Base-by-base conservation (phyloP, 2,113 vertebrate species). In the Patagioenas fasciata region DNA sequence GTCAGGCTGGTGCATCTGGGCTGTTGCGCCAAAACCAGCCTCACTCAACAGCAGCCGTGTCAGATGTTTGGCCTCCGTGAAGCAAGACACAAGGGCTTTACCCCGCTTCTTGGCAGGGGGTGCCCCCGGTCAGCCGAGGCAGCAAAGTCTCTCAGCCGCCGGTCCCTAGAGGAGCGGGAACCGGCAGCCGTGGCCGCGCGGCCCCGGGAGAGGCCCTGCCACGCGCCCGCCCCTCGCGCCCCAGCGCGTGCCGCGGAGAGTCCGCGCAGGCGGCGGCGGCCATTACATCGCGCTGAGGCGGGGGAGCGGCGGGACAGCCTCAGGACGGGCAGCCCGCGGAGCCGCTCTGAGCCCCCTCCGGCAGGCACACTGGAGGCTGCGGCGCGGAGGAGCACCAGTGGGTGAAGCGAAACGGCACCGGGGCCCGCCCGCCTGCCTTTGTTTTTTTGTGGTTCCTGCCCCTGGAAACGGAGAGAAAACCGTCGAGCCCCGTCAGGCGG, bases 281-380 rank as follows among this genome's bases (percentile, higher is more conserved):
- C 44, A 19, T 47, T 19, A 19, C 44, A 5, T 8, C 9, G 44
- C 50, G 50, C 25, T 19, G 50, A 71, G 29, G 29, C 4, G 7
- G 13, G 44, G 44, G 44, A 47, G 15, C 19, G 13, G 20, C 9
- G 3, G 3, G 4, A 12, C 12, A 5, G 3, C 56, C 21, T 9
- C 18, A 0, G 13, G 34, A 18, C 15, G 7, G 6, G 25, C 72
- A 19, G 28, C 24, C 28, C 0, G 0, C 1, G 12, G 25, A 11
- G 7, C 9, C 15, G 15, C 7, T 2, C 50, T 25, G 50, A 23
- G 50, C 12, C 50, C 50, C 50, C 50, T 25, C 23, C 23, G 44
- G 44, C 44, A 44, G 44, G 44, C 44, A 44, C 44, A 18, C 44
- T 4, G 44, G 44, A 19, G 44, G 44, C 44, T 19, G 18, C 18